Conservation (phyloP, 2,797 vertebrate species). For the Eupleurogrammus muticus region DNA sequence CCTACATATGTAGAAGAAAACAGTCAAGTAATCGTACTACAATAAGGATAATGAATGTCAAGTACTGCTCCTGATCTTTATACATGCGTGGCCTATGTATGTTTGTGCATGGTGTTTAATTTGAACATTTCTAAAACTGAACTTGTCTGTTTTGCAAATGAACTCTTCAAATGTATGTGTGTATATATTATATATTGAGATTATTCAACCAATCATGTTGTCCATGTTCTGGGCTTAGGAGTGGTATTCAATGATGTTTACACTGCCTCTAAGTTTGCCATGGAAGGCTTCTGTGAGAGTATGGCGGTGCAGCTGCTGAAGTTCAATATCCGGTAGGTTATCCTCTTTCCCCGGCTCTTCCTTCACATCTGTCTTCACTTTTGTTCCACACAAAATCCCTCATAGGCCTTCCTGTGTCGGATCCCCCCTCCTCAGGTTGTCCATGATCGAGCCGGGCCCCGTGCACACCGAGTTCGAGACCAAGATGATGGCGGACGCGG, state of each 20-base stretch:
- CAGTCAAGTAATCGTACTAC: too few relatives aligned
- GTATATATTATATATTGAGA: too few relatives aligned
- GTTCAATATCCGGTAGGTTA: conserved; percentile 91
- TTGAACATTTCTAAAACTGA: too few relatives aligned
- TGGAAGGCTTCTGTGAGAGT: conserved; percentile 96
- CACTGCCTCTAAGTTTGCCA: conserved; percentile 94
- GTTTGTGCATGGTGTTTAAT: too few relatives aligned
- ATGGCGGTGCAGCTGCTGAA: conserved; percentile 92
- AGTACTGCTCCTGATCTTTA: too few relatives aligned
- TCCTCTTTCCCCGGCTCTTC: conserved; percentile 9
- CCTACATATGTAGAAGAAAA: too few relatives aligned
- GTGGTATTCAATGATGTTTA: conserved; percentile 95
- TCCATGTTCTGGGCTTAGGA: conserved; percentile 76
- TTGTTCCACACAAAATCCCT: conserved; percentile 7
- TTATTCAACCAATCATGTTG: too few relatives aligned
- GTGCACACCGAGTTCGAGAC: conserved; percentile 93
- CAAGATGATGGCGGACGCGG: conserved; percentile 91
- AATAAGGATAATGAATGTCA: too few relatives aligned
- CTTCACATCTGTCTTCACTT: conserved; percentile 36
- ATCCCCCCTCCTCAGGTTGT: conserved; percentile 84
- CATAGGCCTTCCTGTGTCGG: conserved; percentile 4
- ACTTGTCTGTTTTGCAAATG: too few relatives aligned
- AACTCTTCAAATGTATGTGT: too few relatives aligned
- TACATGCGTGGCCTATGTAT: too few relatives aligned
- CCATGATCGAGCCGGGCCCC: conserved; percentile 93